Evolutionary conservation across 2,888 invertebrate genomes (phyloP).

Genomic region (Dermolepida albohirtum): DNA sequence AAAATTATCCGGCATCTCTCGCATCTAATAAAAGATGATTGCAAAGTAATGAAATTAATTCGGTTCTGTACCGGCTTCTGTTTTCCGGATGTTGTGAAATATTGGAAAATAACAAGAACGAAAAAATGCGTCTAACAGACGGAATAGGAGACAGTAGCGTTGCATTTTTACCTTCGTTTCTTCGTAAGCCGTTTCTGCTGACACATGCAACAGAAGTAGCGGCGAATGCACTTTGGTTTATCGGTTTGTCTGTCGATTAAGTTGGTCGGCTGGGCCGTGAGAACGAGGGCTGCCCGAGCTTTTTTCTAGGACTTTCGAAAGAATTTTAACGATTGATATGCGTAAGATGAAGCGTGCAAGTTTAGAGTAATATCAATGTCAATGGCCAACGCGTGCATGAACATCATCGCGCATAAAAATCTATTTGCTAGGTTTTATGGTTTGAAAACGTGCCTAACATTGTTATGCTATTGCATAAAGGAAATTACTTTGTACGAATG

Average conservation of each 20-base stretch:
- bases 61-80: no score
- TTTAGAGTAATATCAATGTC: conserved; percentile 25
- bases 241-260: conserved; percentile 7
- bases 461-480: conserved; percentile 15
- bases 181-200: conserved; percentile 12
- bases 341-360: conserved; percentile 27
- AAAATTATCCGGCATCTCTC: no score
- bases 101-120: conserved; percentile 5
- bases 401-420: conserved; percentile 5
- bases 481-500: background rate
- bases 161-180: conserved; percentile 11
- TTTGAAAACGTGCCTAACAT: conserved; percentile 25
- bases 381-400: conserved; percentile 23
- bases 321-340: conserved; percentile 36
- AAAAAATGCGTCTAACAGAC: conserved; percentile 3
- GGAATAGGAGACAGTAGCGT: background rate
- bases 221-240: conserved; percentile 24
- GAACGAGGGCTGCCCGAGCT: conserved; percentile 18
- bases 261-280: conserved; percentile 14
- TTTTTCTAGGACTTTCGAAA: conserved; percentile 30
- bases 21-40: no score
- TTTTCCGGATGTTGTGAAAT: conserved; percentile 9
- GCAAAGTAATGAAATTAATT: no score
- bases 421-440: conserved; percentile 11
- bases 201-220: conserved; percentile 3